A percentile compares a stretch with the other conserved stretches of the same genome.
Conservation (phyloP, 1,140 invertebrate genomes). For the Neodiprion fabricii region DNA sequence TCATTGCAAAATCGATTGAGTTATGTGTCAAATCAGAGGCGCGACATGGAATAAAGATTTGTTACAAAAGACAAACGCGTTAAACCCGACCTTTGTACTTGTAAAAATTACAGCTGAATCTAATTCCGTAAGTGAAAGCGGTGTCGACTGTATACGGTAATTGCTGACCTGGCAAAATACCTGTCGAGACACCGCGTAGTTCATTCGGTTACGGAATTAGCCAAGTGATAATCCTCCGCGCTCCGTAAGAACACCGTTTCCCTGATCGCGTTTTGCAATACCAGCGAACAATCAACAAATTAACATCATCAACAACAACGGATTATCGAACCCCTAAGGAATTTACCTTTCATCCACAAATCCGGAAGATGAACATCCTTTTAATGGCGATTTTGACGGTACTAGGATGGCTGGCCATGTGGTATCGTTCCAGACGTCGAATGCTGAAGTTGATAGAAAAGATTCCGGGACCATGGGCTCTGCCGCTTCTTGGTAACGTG, state of each 20-base stretch:
- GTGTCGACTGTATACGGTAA: neutral
- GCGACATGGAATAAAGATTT: no score
- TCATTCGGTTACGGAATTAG: no score
- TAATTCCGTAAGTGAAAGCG: neutral
- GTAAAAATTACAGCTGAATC: neutral
- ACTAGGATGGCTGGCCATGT: slow-evolving; percentile 32
- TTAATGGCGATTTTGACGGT: slow-evolving; percentile 21
- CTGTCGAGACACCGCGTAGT: neutral
- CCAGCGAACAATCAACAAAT: neutral
- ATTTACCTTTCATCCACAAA: slow-evolving; percentile 23
- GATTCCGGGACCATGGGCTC: slow-evolving; percentile 65
- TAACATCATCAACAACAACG: neutral
- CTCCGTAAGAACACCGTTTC: neutral
- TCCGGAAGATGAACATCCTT: slow-evolving; percentile 31
- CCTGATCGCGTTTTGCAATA: neutral
- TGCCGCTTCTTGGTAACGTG: slow-evolving; percentile 67
- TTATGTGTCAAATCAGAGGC: no score
- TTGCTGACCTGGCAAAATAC: slow-evolving; percentile 7
- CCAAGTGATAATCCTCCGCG: neutral
- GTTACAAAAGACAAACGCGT: neutral
- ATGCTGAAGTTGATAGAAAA: slow-evolving; percentile 56
- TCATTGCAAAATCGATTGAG: no score
- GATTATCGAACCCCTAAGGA: neutral
- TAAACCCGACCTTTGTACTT: no score
- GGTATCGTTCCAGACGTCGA: slow-evolving; percentile 53